Base-by-base conservation (phyloP, 2,888 invertebrate species). In the Callyntrura sp. region DNA sequence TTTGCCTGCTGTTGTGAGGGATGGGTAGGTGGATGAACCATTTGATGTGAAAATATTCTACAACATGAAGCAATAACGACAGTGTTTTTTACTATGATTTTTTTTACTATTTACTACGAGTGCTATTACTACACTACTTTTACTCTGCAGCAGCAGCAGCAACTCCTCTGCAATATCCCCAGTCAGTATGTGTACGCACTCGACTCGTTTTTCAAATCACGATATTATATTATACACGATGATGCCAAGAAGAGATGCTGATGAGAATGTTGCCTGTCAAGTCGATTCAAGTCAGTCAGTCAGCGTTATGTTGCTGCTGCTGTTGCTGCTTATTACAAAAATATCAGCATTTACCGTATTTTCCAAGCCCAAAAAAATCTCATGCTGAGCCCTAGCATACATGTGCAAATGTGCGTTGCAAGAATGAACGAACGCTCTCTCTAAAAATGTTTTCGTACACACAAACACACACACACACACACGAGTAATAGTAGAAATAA, bases 321-420 rank as follows among this genome's bases (percentile, higher is more conserved):
- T n/a, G n/a, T n/a, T 28, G 28, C 79, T 79, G 23, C 70, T 45
- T 23, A 3, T 3, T 17, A 73, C 17, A 76, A 51, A 76, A 76
- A 76, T 76, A 76, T 51, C 76, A 76, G 68, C 60, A 79, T 86
- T 86, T 86, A 86, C 86, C 79, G 86, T 86, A 86, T 86, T 78
- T 79, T 88, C 87, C 81, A 88, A 88, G 82, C 87, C 87, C 82
- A 82, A 70, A 88, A 62, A 76, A 60, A 70, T 87, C 70, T 68
- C 87, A 82, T 82, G 87, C 87, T 88, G 87, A n/a, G 81, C 68
- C 28, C 14, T 51, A 82, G 48, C 87, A 88, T 73, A 88, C 68
- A 85, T 85, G 84, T 57, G 73, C 85, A 76, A 76, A 88, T 81
- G 87, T 88, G 87, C 82, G 68, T 88, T 87, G 79, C 86, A 70